Base-by-base conservation (phyloP, 2,797 vertebrate species). In the Streptopelia turtur region DNA sequence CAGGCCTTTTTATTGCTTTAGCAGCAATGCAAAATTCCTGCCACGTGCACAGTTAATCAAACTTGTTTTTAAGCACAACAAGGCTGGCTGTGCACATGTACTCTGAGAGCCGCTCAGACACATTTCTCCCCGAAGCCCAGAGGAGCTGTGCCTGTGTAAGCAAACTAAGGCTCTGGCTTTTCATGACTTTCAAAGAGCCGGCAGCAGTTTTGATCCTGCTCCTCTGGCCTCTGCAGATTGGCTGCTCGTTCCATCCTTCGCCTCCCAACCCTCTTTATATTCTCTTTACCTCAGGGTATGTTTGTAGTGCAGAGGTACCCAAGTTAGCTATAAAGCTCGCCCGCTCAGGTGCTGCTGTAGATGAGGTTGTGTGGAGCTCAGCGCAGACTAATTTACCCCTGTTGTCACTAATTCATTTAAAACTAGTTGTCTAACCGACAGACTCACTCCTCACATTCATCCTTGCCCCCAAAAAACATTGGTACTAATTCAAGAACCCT, bases 271-370 rank as follows among this genome's bases (percentile, higher is more conserved):
- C 85, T 83, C 64, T 93, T 91, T 89, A 87, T 89, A 76, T 81
- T 94, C 93, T 86, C 95, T 93, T 94, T 85, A 89, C 91, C 76
- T 64, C 91, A 24, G 87, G 89, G 83, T 81, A 79, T 71, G 64
- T 68, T 35, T 92, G 53, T 66, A 57, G 61, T 20, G 69, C 68
- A 56, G 81, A 84, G 57, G 72, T 33, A 64, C 61, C 69, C 1
- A 17, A 78, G 72, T 10, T 18, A 64, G 70, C 69, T 69, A 9
- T 2, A 71, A 45, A 81, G 69, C 70, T 84, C 31, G 1, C 31
- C 61, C 25, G 69, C 61, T 66, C 69, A 41, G 80, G 65, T 64
- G 50, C 68, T 66, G 83, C 74, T 47, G 53, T 8, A 31, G 77
- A 75, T 31, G 50, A 65, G 65, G 41, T 2, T 25, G 20, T 39